Percentiles rank a stretch among this genome's conserved stretches.
These are phyloP conservation scores for Sinelater perroti DNA, from an alignment of 2,888 invertebrate species.

Conservation along the genomic window DNA sequence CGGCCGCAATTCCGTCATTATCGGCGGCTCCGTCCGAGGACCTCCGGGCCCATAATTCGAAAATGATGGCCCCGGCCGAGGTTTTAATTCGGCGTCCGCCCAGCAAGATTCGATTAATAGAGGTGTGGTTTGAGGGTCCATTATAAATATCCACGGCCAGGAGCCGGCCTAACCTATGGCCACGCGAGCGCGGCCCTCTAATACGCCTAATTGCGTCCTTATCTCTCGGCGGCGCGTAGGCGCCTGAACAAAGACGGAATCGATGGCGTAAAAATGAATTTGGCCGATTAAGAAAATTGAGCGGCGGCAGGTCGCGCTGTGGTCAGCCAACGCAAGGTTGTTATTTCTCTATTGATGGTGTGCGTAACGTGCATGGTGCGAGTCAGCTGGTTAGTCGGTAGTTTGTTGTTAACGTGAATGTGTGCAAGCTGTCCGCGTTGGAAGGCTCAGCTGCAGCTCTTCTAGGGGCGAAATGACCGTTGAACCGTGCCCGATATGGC, in stretches of 20 bases:
- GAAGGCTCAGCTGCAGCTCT: no score
- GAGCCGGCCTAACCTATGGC: slow-evolving; percentile 41
- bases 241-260: slow-evolving; percentile 38
- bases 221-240: slow-evolving; percentile 29
- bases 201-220: slow-evolving; percentile 41
- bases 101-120: slow-evolving; percentile 31
- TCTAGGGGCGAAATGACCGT: no score
- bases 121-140: slow-evolving; percentile 42
- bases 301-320: slow-evolving; percentile 27
- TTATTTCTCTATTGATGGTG: slow-evolving; percentile 52
- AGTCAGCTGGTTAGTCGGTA: slow-evolving; percentile 52
- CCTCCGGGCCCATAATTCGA: slow-evolving; percentile 26
- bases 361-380: slow-evolving; percentile 51
- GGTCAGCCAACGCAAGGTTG: slow-evolving; percentile 32
- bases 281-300: slow-evolving; percentile 37
- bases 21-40: slow-evolving; percentile 7
- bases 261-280: slow-evolving; percentile 35
- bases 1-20: slow-evolving; percentile 20
- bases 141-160: slow-evolving; percentile 40
- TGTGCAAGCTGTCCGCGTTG: slow-evolving; percentile 14
- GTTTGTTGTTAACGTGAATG: no score
- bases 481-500: no score
- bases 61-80: slow-evolving; percentile 34
- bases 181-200: slow-evolving; percentile 41
- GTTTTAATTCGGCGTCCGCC: slow-evolving; percentile 33